These are phyloP conservation scores for Heterohyrax brucei DNA, from an alignment of 2,797 vertebrate species.

Conservation along the genomic window DNA sequence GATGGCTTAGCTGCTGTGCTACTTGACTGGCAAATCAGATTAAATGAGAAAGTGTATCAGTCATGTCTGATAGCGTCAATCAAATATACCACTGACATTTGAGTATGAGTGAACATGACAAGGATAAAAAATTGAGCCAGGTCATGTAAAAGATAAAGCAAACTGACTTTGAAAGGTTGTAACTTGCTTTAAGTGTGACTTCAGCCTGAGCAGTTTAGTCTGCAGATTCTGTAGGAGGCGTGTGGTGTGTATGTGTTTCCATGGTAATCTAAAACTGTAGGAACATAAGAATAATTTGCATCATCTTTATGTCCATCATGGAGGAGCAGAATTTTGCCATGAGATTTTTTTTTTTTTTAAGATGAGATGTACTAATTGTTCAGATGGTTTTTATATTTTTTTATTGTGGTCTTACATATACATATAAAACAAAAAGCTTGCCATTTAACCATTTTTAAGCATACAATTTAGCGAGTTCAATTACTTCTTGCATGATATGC, in stretches of 20 bases:
- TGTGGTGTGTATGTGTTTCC: not conserved
- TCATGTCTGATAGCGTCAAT: conserved; percentile 36
- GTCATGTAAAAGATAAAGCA: conserved; percentile 19
- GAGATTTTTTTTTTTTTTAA: not conserved
- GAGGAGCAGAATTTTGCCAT: not conserved
- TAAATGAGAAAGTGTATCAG: not conserved
- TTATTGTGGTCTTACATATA: not conserved
- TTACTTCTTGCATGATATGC: not conserved
- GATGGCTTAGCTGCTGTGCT: not conserved
- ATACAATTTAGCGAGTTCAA: not conserved
- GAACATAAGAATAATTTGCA: not conserved
- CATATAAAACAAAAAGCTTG: not conserved
- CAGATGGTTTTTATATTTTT: not conserved
- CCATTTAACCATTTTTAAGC: not conserved
- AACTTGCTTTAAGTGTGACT: not conserved
- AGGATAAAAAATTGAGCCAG: conserved; percentile 25
- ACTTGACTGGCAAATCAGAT: conserved; percentile 19
- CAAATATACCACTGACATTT: not conserved
- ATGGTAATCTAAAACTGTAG: not conserved
- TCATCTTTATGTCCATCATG: not conserved
- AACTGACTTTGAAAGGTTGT: not conserved
- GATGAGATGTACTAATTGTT: not conserved
- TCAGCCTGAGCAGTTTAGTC: not conserved
- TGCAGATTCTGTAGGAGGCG: not conserved
- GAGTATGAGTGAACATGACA: not conserved